Conservation (phyloP, 2,113 vertebrate genomes). For the Rhynchomys soricoides region DNA sequence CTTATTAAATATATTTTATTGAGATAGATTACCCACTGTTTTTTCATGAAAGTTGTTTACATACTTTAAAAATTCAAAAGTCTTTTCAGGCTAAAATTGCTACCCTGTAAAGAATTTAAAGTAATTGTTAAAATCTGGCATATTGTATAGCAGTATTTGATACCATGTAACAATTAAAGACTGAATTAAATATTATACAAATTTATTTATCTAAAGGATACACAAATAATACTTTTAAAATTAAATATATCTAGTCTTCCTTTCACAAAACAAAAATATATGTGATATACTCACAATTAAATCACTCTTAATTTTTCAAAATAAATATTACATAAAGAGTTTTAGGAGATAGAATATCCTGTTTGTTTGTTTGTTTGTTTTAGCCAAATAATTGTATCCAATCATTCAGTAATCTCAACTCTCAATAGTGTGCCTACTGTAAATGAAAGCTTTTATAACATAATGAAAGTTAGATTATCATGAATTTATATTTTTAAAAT, state of each 20-base stretch:
- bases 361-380: not conserved
- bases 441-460: not conserved
- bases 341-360: not conserved
- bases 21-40: not conserved
- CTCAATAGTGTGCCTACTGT: not conserved
- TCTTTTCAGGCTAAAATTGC: not conserved
- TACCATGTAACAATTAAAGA: not conserved
- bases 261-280: not conserved
- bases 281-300: not conserved
- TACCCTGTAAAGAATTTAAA: not conserved
- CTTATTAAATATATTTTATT: not conserved
- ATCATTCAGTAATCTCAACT: not conserved
- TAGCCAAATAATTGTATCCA: not conserved
- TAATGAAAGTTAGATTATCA: not conserved
- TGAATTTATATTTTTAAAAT: not conserved
- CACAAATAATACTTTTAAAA: not conserved
- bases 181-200: not conserved
- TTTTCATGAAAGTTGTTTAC: not conserved
- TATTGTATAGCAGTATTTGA: not conserved
- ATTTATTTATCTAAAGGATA: not conserved
- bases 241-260: not conserved
- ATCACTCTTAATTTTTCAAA: conserved; percentile 20
- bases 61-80: not conserved
- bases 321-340: not conserved
- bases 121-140: not conserved